Conservation (phyloP, 1,140 invertebrate species). For the Latrodectus geometricus region DNA sequence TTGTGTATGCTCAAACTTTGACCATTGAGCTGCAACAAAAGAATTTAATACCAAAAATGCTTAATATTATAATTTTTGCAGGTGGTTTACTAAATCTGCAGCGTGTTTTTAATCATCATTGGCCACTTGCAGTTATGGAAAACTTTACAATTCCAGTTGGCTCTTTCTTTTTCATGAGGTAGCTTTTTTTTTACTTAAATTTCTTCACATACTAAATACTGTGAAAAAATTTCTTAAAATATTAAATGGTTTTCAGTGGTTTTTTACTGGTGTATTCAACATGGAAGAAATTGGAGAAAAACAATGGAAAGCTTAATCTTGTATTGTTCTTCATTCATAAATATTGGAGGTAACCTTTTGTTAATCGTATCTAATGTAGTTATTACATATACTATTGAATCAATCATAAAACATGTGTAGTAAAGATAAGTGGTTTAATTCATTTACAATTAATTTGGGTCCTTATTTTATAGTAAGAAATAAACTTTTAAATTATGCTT, state of each 20-base stretch:
- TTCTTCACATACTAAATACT: not conserved
- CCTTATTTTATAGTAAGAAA: too few relatives aligned
- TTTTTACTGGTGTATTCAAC: slow-evolving; percentile 58
- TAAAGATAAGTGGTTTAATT: too few relatives aligned
- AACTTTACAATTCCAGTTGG: slow-evolving; percentile 92
- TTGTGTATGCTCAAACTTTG: too few relatives aligned
- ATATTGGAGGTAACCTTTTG: slow-evolving; percentile 59
- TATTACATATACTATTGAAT: too few relatives aligned
- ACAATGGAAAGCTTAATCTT: slow-evolving; percentile 49
- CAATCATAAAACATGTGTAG: too few relatives aligned
- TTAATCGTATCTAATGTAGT: too few relatives aligned
- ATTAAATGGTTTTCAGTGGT: slow-evolving; percentile 50
- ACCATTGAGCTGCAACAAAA: too few relatives aligned
- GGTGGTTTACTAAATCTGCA: slow-evolving; percentile 12
- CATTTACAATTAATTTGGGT: too few relatives aligned
- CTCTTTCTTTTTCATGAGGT: slow-evolving; percentile 92
- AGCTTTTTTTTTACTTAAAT: slow-evolving; percentile 61
- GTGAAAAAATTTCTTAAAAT: not conserved
- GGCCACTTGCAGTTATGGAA: slow-evolving; percentile 80
- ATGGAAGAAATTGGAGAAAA: slow-evolving; percentile 59
- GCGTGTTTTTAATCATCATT: slow-evolving; percentile 71
- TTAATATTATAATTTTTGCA: slow-evolving; percentile 3
- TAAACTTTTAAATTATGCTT: too few relatives aligned
- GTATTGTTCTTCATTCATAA: slow-evolving; percentile 59
- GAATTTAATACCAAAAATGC: too few relatives aligned